Evolutionary conservation across 2,888 invertebrate genomes (phyloP), one percentile per base, ranked within the genome.

Genomic region (Watsonalla binaria): DNA sequence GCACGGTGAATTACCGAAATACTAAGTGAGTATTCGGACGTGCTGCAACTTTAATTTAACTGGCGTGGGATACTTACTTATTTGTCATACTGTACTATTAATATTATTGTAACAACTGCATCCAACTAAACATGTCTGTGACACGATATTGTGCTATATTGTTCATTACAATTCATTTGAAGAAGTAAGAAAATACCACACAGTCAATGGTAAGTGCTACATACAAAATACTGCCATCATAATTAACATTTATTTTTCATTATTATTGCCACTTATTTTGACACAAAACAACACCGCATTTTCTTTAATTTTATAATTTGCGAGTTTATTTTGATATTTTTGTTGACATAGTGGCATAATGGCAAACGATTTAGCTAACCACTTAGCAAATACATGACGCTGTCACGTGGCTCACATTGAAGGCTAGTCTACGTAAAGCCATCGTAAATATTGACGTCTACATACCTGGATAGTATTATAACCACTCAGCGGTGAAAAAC

Each of bases 271-370:
- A 68, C 70, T 63, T 35, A 35, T 34, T 13, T 15, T 8, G 8
- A 60, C 63, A 61, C 61, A 56, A 61, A 51, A 54, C 39, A 52
- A 65, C 59, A 46, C 46, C 7, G 53, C 57, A 63, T 55, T 68
- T 74, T 58, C 61, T 74, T 74, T 60, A 52, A 51, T 69, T 70
- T 72, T 63, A 56, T 68, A 57, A 65, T 67, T 65, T 71, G 67
- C 59, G 66, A 64, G 74, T 63, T 70, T 63, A 63, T 68, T 66
- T 72, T 62, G 55, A 57, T 60, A 66, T 72, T 66, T 72, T 78
- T 63, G 65, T 70, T 83, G 87, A 88, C 87, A 89, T 87, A 86
- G 82, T 89, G 89, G 88, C 88, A 89, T 88, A 82, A 79, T 72
- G 78, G 77, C 77, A 78, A 63, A 72, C 61, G 62, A 67, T 76